Evolutionary conservation across 2,888 invertebrate genomes (phyloP), one percentile per base, ranked within the genome.

Genomic region (Arge pagana): DNA sequence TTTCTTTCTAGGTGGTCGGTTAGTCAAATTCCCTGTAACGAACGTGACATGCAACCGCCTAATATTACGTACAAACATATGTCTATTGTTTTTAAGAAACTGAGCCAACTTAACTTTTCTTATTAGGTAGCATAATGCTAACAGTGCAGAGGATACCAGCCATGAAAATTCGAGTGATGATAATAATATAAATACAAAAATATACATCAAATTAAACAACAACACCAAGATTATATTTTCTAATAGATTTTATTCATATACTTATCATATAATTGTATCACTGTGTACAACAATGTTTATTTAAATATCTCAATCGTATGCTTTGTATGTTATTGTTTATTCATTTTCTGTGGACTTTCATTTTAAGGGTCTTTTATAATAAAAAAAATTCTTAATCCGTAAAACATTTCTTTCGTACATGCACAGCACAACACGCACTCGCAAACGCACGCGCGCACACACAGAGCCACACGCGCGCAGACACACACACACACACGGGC

Each of bases 1-100:
- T 74, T 82, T 83, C 78, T 82, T 83, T 74, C 81, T 79, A 19
- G 78, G 74, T 11, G 79, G 79, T 58, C 81, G 78, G 68, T 67
- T 78, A 43, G 72, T 59, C 52, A 70, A 56, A 54, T 68, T 71
- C 36, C 74, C 74, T 74, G 72, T 52, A 74, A 73, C 66, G 52
- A 70, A 74, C 60, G 65, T 66, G 62, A 69, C 52, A 64, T 66
- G 64, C 67, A 65, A 61, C 67, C 63, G 63, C 56, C 57, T 55
- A 58, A 62, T 58, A 64, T 52, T 58, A 61, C 54, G 62, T 67
- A 66, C 66, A 55, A 41, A 57, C 50, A 58, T 58, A 40, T 10
- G 11, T 18, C 18, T 53, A n/a, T n/a, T n/a, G n/a, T n/a, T n/a
- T n/a, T n/a, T n/a, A n/a, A n/a, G n/a, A n/a, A n/a, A n/a, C n/a